Evolutionary conservation across 2,113 vertebrate genomes (phyloP).

Genomic region (Centropus unirufus): DNA sequence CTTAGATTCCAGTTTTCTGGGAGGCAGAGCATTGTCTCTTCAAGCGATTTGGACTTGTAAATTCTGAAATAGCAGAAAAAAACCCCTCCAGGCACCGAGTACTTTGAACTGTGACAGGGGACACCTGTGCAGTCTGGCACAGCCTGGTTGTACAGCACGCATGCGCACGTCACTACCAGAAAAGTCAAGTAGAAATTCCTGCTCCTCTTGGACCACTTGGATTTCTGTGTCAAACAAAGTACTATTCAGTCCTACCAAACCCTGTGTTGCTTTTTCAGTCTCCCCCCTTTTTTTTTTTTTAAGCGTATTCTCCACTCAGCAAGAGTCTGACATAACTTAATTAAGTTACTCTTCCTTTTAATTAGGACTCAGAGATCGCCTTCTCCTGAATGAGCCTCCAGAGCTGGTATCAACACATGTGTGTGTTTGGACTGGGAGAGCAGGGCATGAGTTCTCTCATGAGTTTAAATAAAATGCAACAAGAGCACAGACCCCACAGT

Average conservation of each 20-base stretch:
- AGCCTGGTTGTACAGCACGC: background rate
- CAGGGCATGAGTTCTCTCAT: background rate
- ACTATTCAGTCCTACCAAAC: background rate
- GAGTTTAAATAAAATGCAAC: background rate
- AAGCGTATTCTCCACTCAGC: background rate
- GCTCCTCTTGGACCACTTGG: background rate
- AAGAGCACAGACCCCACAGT: background rate
- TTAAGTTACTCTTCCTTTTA: background rate
- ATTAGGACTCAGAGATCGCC: background rate
- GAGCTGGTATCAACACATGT: background rate
- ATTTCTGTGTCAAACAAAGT: background rate
- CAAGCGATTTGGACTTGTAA: background rate
- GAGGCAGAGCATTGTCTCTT: background rate
- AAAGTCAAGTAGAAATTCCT: background rate
- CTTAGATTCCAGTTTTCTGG: background rate
- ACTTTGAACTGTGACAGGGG: background rate
- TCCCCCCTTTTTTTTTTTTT: background rate
- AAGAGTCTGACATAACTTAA: background rate
- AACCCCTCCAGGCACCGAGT: background rate
- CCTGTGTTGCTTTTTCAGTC: background rate
- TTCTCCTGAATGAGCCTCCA: background rate
- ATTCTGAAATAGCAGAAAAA: background rate
- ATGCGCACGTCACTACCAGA: background rate
- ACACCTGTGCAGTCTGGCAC: background rate
- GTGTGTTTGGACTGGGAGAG: background rate